Evolutionary conservation across 2,797 vertebrate genomes (phyloP).

Genomic region (Pogonophryne albipinna): DNA sequence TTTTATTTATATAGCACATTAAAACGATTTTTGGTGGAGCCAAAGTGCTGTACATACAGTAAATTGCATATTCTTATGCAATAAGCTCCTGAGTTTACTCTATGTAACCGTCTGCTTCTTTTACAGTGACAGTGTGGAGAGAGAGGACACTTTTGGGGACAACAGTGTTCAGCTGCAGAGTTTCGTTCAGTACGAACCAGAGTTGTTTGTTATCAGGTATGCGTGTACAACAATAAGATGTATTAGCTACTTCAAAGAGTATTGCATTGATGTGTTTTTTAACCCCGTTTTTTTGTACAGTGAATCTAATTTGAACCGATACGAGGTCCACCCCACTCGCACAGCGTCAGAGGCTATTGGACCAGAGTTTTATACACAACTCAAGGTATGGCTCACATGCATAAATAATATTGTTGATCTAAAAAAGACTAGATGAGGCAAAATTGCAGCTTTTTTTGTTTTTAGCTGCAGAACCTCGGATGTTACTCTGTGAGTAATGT

Average conservation of each 20-base stretch:
- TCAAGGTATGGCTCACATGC: conserved; percentile 83
- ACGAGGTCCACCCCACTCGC: conserved; percentile 90
- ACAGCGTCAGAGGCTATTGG: conserved; percentile 85
- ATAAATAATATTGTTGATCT: not conserved
- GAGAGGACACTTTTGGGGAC: conserved; percentile 84
- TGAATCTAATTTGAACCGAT: conserved; percentile 91
- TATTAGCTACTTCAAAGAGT: not conserved
- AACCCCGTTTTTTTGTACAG: conserved; percentile 70
- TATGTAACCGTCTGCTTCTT: conserved; percentile 20
- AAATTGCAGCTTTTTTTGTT: conserved; percentile 10
- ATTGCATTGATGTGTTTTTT: not conserved
- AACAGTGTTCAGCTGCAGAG: conserved; percentile 86
- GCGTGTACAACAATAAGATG: conserved; percentile 5
- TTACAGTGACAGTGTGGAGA: conserved; percentile 90
- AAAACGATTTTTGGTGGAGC: no score
- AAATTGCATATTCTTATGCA: not conserved
- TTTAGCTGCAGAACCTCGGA: conserved; percentile 92
- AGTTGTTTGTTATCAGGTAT: conserved; percentile 91
- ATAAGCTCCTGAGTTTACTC: not conserved
- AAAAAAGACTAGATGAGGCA: not conserved
- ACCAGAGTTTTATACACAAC: conserved; percentile 91
- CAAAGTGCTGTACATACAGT: no score
- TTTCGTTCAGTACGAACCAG: conserved; percentile 90
- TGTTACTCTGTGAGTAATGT: conserved; percentile 89
- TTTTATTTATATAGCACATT: no score